Evolutionary conservation across 2,888 invertebrate species (phyloP).

Genomic region (Conchocele bisecta): DNA sequence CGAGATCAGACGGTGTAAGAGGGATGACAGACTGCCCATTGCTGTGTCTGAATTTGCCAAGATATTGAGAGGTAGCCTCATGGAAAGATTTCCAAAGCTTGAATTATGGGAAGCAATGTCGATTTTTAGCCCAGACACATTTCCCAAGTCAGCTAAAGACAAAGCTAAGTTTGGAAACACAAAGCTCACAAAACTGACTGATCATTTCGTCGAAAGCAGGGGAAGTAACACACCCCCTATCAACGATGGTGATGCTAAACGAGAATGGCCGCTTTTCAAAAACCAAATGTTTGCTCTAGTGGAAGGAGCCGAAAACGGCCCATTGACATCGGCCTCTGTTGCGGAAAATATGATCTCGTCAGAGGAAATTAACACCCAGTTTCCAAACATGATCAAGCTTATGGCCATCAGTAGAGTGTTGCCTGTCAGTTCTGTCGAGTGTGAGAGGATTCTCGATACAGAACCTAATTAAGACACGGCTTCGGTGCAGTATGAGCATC

Average conservation of each 20-base stretch:
- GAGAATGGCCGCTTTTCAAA: conserved; percentile 27
- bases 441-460: conserved; percentile 35
- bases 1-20: conserved; percentile 20
- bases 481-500: background rate
- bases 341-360: conserved; percentile 19
- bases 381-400: conserved; percentile 17
- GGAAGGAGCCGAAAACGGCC: background rate
- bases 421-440: conserved; percentile 24
- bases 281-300: conserved; percentile 30
- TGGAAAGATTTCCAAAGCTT: conserved; percentile 19
- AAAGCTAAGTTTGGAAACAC: conserved; percentile 23
- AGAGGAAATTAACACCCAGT: background rate
- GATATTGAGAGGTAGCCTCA: background rate
- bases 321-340: conserved; percentile 6
- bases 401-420: conserved; percentile 21
- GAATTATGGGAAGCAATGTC: conserved; percentile 34
- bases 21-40: conserved; percentile 14
- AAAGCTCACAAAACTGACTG: conserved; percentile 4
- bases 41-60: conserved; percentile 24
- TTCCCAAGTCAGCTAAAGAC: conserved; percentile 9
- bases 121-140: conserved; percentile 19
- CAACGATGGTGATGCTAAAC: conserved; percentile 1
- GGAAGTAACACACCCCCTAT: conserved; percentile 32
- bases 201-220: conserved; percentile 18
- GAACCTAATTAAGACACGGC: conserved; percentile 34